A percentile compares a stretch with the other conserved stretches of the same genome.
Conservation (phyloP, 2,113 vertebrate genomes). For the Ceyx margarethae region DNA sequence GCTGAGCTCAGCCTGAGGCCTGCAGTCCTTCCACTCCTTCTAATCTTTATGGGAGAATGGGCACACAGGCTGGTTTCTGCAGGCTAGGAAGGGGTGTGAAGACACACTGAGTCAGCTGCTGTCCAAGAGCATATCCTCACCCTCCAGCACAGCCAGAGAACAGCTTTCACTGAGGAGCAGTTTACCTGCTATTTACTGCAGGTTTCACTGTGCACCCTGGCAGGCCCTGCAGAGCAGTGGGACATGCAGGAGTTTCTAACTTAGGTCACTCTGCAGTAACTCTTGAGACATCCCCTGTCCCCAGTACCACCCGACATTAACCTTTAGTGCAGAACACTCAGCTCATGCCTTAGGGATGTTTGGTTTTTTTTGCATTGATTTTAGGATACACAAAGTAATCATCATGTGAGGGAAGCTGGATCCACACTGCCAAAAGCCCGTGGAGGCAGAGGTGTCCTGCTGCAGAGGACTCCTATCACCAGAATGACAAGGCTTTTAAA, state of each 20-base stretch:
- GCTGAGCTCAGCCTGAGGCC: not conserved
- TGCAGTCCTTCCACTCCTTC: not conserved
- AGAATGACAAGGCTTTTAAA: slow-evolving; percentile 27
- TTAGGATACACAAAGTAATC: not conserved
- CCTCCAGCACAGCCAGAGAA: not conserved
- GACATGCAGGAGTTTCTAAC: not conserved
- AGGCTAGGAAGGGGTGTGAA: not conserved
- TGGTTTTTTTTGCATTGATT: not conserved
- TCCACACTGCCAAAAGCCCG: not conserved
- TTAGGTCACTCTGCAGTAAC: not conserved
- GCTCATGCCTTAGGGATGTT: not conserved
- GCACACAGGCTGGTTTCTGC: not conserved
- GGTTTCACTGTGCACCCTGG: fast-evolving
- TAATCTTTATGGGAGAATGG: not conserved
- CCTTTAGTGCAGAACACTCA: not conserved
- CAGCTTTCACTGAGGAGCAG: not conserved
- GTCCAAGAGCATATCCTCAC: not conserved
- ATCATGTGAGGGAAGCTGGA: not conserved
- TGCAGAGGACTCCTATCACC: not conserved
- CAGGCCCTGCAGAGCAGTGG: not conserved
- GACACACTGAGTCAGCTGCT: not conserved
- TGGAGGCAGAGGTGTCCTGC: not conserved
- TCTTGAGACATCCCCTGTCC: not conserved
- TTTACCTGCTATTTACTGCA: not conserved
- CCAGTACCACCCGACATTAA: not conserved